phyloP scores from a whole-genome alignment of 2,888 invertebrate genomes.

The Cephus nigrinus region DNA sequence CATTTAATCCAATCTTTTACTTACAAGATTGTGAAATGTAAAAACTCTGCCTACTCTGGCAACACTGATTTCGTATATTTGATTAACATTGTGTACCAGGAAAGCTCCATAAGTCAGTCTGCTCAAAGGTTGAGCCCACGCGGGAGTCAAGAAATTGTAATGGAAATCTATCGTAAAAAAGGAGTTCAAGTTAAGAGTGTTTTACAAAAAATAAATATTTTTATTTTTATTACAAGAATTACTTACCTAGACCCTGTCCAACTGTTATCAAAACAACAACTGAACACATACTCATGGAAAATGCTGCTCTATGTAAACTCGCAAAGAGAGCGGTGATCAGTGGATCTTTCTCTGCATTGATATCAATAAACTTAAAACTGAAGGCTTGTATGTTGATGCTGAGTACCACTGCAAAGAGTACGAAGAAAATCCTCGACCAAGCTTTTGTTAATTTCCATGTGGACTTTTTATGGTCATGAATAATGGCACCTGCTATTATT shows the following conservation, averaged over 20 bases:
- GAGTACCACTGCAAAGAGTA: conserved; percentile 34
- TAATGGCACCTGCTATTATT: conserved; percentile 42
- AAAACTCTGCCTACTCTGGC: conserved; percentile 41
- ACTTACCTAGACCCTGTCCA: conserved; percentile 49
- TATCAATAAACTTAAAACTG: conserved; percentile 42
- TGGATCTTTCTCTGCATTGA: conserved; percentile 34
- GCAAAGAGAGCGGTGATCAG: conserved; percentile 48
- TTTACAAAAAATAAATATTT: background rate
- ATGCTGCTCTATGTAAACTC: conserved; percentile 40
- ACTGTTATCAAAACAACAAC: conserved; percentile 42
- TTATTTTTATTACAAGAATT: background rate
- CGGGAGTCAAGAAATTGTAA: conserved; percentile 44
- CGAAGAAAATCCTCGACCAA: conserved; percentile 39
- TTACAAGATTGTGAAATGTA: conserved; percentile 37
- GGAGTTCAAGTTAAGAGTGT: background rate
- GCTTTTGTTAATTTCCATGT: conserved; percentile 46
- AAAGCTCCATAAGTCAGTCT: conserved; percentile 49
- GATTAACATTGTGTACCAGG: conserved; percentile 45
- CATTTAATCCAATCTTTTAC: conserved; percentile 16
- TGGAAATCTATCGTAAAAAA: conserved; percentile 37
- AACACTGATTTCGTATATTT: conserved; percentile 42
- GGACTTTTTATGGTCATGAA: conserved; percentile 39
- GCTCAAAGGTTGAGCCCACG: conserved; percentile 50
- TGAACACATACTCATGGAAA: conserved; percentile 41
- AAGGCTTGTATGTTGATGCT: conserved; percentile 30